Evolutionary conservation across 2,113 vertebrate species (phyloP).

Genomic region (Strix aluco): DNA sequence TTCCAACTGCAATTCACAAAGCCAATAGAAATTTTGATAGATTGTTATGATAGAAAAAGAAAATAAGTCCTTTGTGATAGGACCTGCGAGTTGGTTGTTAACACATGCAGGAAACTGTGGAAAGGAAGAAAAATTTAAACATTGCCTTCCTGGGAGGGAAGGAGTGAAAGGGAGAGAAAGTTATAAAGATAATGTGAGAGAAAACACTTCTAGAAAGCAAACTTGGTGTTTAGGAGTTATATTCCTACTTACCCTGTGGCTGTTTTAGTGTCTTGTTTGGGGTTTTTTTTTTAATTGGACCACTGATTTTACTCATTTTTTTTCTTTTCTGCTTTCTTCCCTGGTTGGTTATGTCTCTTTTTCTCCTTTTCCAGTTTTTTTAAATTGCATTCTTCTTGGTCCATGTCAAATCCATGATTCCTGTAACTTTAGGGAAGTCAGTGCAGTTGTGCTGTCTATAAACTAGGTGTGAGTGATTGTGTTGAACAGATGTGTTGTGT

Average conservation of each 20-base stretch:
- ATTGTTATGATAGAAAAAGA: background rate
- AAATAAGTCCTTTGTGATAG: background rate
- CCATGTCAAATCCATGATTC: background rate
- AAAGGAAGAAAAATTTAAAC: background rate
- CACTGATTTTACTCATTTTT: background rate
- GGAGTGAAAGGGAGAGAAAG: background rate
- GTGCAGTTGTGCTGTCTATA: background rate
- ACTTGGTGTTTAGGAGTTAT: background rate
- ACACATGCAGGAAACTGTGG: background rate
- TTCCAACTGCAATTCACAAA: slow-evolving; percentile 9
- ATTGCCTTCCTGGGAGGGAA: background rate
- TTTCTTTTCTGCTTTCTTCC: background rate
- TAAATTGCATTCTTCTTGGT: background rate
- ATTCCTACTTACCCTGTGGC: background rate
- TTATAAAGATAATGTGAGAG: background rate
- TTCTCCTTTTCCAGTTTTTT: background rate
- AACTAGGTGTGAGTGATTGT: background rate
- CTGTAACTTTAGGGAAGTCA: background rate
- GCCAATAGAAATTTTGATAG: background rate
- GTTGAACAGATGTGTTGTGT: background rate
- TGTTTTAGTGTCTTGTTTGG: background rate
- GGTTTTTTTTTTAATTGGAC: background rate
- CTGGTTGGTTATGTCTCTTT: background rate
- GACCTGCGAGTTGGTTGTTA: background rate
- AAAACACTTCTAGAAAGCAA: background rate